Percentiles rank a stretch among this genome's conserved stretches.
Conservation (phyloP, 2,113 vertebrate genomes). For the Cebus imitator region DNA sequence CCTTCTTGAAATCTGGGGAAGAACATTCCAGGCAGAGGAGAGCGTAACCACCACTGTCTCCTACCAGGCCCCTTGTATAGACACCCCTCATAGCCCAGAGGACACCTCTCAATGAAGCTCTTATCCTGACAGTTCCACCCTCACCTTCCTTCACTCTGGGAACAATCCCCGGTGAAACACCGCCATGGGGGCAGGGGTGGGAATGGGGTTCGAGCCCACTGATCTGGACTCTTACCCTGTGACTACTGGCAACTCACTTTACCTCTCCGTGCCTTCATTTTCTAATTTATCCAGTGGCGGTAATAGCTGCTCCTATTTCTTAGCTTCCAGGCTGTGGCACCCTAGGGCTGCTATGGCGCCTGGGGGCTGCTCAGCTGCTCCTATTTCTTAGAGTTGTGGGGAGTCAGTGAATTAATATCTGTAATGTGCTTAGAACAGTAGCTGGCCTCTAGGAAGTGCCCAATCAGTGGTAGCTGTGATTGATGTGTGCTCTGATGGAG, state of each 20-base stretch:
- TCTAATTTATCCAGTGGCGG: background rate
- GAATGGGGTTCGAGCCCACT: background rate
- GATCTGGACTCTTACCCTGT: background rate
- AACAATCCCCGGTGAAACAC: background rate
- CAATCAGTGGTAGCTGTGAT: too few relatives aligned
- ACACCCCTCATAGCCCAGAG: background rate
- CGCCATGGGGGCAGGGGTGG: fast-evolving
- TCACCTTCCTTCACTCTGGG: background rate
- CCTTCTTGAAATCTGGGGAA: background rate
- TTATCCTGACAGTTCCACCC: too few relatives aligned
- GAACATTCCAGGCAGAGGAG: background rate
- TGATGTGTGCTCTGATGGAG: background rate
- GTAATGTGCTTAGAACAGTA: background rate
- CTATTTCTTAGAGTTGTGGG: background rate
- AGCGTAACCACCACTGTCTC: background rate
- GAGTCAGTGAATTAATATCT: background rate
- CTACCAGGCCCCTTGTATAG: background rate
- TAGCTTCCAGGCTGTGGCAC: too few relatives aligned
- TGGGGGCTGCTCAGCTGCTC: too few relatives aligned
- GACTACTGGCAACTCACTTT: background rate
- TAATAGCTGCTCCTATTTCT: background rate
- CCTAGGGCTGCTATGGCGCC: too few relatives aligned
- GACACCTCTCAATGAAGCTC: background rate
- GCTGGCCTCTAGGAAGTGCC: too few relatives aligned
- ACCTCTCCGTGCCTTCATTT: background rate